A percentile compares a stretch with the other conserved stretches of the same genome.
phyloP scores from a whole-genome alignment of 1,140 invertebrate species.

The Wiebesia pumilae region DNA sequence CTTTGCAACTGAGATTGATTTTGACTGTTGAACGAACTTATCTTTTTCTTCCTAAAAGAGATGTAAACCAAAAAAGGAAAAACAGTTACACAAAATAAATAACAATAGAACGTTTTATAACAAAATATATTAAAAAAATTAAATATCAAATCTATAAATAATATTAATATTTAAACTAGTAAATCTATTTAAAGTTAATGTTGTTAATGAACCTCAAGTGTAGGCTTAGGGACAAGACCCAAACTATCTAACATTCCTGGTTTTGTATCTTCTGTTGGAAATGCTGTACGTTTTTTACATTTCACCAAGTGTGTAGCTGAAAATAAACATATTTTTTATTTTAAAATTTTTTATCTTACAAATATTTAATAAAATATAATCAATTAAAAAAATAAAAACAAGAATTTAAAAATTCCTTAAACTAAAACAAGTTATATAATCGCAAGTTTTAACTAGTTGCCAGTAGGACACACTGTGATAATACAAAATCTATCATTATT shows the following conservation, averaged over 20 bases:
- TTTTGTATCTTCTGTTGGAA: constrained; percentile 62
- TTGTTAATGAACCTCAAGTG: constrained; percentile 56
- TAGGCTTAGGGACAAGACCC: constrained; percentile 69
- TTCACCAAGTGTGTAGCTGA: constrained; percentile 70
- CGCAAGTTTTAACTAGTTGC: too few species aligned
- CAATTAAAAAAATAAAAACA: neutral
- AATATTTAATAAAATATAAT: neutral
- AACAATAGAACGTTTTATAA: neutral
- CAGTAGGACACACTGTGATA: neutral
- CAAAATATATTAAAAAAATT: neutral
- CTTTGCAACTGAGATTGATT: constrained; percentile 37
- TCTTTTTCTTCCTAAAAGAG: constrained; percentile 43
- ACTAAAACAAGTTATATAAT: too few species aligned
- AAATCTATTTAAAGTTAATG: constrained; percentile 39
- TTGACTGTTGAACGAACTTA: constrained; percentile 7
- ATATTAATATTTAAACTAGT: neutral
- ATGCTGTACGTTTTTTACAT: constrained; percentile 67
- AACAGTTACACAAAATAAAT: constrained; percentile 18
- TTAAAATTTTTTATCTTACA: constrained; percentile 3
- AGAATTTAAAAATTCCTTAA: too few species aligned
- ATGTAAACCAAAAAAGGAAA: constrained; percentile 17
- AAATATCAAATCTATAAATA: neutral
- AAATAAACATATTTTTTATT: constrained; percentile 47
- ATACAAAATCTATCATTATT: neutral
- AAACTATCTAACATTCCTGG: constrained; percentile 72